These are phyloP conservation scores for Poeciliopsis retropinna DNA, from an alignment of 2,113 vertebrate genomes.

Conservation along the genomic window DNA sequence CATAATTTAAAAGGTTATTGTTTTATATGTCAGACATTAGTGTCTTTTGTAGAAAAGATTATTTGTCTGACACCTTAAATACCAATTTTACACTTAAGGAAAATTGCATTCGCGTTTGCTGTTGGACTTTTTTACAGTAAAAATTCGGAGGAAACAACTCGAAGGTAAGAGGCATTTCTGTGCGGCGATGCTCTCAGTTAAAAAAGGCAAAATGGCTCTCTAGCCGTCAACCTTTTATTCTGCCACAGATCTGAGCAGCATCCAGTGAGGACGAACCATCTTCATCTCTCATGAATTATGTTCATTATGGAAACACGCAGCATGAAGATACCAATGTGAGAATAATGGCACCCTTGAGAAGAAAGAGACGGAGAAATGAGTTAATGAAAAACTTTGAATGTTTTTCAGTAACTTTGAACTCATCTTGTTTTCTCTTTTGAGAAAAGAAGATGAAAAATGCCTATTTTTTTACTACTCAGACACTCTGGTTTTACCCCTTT, in stretches of 20 bases:
- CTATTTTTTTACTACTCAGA: conserved; percentile 11
- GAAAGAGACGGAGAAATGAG: no score
- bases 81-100: no score
- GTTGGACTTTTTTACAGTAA: not conserved
- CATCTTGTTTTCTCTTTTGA: no score
- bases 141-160: not conserved
- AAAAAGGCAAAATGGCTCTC: conserved; percentile 45
- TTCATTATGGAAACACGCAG: conserved; percentile 32
- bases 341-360: conserved; percentile 62
- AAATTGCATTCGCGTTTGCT: not conserved
- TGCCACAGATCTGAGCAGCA: conserved; percentile 42
- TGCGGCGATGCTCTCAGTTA: not conserved
- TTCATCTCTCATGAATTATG: conserved; percentile 12
- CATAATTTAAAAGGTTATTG: no score
- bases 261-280: conserved; percentile 29
- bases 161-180: not conserved
- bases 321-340: conserved; percentile 47
- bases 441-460: not conserved
- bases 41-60: no score
- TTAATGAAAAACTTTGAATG: not conserved
- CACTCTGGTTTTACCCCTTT: conserved; percentile 58
- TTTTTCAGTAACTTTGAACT: no score
- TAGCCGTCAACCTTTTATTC: conserved; percentile 34
- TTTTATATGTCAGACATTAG: no score
- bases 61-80: no score